Evolutionary conservation across 2,888 invertebrate species (phyloP).

Genomic region (Oligia fasciuncula): DNA sequence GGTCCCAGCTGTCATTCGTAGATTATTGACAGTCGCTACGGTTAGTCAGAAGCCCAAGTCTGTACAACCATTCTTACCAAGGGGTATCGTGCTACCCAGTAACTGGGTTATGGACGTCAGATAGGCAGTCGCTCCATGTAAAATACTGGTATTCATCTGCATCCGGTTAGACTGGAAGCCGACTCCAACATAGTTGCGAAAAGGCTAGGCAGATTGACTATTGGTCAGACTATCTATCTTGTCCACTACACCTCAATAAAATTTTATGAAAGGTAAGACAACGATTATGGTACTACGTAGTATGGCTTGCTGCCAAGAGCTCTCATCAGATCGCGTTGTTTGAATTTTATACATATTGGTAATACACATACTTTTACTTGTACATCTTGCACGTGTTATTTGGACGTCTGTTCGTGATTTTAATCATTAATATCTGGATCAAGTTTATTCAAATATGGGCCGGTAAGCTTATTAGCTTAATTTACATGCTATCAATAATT

Average conservation of each 20-base stretch:
- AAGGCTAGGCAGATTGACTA: background rate
- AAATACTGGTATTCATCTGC: background rate
- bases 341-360: conserved; percentile 13
- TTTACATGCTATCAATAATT: too few species aligned
- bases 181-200: background rate
- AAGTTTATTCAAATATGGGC: too few species aligned
- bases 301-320: conserved; percentile 16
- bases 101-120: background rate
- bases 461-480: too few species aligned
- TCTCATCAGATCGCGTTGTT: conserved; percentile 3
- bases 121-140: background rate
- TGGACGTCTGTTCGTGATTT: background rate
- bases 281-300: conserved; percentile 5
- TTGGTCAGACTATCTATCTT: background rate
- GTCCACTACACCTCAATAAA: background rate
- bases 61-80: background rate
- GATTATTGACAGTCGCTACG: background rate
- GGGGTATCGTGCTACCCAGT: background rate
- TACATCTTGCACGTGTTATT: background rate
- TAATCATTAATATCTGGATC: too few species aligned
- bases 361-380: background rate
- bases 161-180: background rate
- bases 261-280: background rate
- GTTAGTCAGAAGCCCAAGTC: background rate
- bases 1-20: background rate